These are phyloP conservation scores for Amblyopsis hoosieri DNA, from an alignment of 2,797 vertebrate genomes.

Conservation along the genomic window DNA sequence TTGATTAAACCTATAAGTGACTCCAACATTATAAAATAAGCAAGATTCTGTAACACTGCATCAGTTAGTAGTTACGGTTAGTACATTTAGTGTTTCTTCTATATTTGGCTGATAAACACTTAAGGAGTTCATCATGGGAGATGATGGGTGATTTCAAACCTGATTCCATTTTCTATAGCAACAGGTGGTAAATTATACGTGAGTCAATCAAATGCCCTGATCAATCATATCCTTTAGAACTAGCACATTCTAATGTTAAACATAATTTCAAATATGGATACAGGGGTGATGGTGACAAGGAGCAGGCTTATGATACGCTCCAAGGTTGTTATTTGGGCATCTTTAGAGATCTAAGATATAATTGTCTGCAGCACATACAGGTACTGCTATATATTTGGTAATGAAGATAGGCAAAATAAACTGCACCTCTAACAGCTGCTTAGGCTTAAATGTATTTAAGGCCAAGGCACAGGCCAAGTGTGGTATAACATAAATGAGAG, in stretches of 20 bases:
- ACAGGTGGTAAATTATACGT: conserved; percentile 4
- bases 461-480: too few species aligned
- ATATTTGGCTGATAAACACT: background rate
- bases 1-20: background rate
- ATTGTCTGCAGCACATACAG: conserved; percentile 21
- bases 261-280: conserved; percentile 31
- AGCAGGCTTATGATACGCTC: conserved; percentile 27
- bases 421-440: conserved; percentile 1
- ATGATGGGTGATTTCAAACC: conserved; percentile 16
- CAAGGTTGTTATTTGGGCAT: conserved; percentile 13
- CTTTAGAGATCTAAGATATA: conserved; percentile 52
- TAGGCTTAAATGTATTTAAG: too few species aligned
- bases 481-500: too few species aligned
- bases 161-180: conserved; percentile 1
- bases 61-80: too few species aligned
- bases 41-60: too few species aligned
- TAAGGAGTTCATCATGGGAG: conserved; percentile 7
- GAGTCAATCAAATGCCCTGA: conserved; percentile 20
- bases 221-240: background rate
- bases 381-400: conserved; percentile 49
- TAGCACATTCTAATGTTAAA: conserved; percentile 7
- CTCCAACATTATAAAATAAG: background rate
- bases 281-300: conserved; percentile 29
- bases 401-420: conserved; percentile 28
- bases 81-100: too few species aligned